Base-by-base conservation (phyloP, 2,113 vertebrate species). In the Ciconia boyciana region DNA sequence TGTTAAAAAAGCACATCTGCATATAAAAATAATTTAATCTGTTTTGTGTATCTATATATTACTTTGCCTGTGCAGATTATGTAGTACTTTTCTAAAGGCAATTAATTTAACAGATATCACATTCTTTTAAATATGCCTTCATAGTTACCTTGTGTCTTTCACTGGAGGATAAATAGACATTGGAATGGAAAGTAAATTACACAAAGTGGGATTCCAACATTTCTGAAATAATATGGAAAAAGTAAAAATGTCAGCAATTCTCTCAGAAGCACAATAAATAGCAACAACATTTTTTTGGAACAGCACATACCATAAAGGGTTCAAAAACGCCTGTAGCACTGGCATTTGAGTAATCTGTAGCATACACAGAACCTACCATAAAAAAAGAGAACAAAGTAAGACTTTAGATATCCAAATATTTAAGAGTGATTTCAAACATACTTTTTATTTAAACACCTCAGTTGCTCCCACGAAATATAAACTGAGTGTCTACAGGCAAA, bases 311-410 rank as follows among this genome's bases (percentile, higher is more conserved):
- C 98, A 97, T 98, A 74, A 98, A 99, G 11, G 99, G 98, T 83
- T 99, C 99, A 93, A 99, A 99, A 57, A 99, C 66, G 19, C 98
- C 99, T 11, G 99, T 99, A 57, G 99, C 26, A 89, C 99, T 99
- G 80, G 99, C 99, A 96, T 99, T 99, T 25, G 99, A 99, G 95
- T 98, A 99, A 96, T 99, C 99, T n/a, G 99, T 99, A 54, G 99
- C 99, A 97, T 99, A 99, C 68, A 99, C 96, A 34, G 95, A 93
- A 92, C 99, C 99, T 99, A 81, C 36, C 95, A 96, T 9, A 85
- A 69, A 96, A 92, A 69, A 97, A 84, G n/a, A 46, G 10, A 83
- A 14, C 12, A 66, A 70, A 86, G 20, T 17, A 72, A 80, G n/a
- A 72, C 77, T 91, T 88, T n/a, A 89, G 24, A 75, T 34, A 86